Conservation (phyloP, 2,797 vertebrate genomes). For the Leucoraja ocellata region DNA sequence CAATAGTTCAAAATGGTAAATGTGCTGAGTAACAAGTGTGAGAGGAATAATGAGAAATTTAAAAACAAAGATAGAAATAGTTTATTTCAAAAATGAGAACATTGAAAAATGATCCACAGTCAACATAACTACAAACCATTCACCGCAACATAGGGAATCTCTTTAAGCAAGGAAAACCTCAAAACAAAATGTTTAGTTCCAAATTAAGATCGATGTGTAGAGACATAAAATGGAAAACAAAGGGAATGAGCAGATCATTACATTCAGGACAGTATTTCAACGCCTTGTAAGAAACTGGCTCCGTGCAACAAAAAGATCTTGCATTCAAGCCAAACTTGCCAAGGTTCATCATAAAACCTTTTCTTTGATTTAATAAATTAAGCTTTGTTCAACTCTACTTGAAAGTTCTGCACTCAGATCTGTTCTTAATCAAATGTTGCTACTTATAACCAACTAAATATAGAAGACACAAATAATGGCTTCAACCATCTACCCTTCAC, state of each 20-base stretch:
- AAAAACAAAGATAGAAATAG: not conserved
- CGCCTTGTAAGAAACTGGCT: not conserved
- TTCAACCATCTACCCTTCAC: not conserved
- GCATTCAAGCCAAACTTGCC: not conserved
- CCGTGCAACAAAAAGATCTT: not conserved
- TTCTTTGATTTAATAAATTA: not conserved
- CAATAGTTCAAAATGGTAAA: not conserved
- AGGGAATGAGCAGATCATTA: not conserved
- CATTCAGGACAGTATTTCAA: conserved; percentile 9
- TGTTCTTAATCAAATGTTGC: not conserved
- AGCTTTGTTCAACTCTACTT: not conserved
- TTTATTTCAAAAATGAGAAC: conserved; percentile 37
- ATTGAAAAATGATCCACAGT: conserved; percentile 12
- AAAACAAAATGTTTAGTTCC: not conserved
- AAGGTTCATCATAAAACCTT: no score
- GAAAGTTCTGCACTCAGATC: not conserved
- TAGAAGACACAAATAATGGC: not conserved
- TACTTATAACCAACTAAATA: not conserved
- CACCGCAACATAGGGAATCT: conserved; percentile 2
- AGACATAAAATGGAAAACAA: not conserved
- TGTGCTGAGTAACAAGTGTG: not conserved
- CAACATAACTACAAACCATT: not conserved
- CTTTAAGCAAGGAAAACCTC: conserved; percentile 11
- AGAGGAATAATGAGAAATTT: conserved; percentile 22
- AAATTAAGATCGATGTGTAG: not conserved